Conservation (phyloP, 2,888 invertebrate genomes). For the Tetragonula carbonaria region DNA sequence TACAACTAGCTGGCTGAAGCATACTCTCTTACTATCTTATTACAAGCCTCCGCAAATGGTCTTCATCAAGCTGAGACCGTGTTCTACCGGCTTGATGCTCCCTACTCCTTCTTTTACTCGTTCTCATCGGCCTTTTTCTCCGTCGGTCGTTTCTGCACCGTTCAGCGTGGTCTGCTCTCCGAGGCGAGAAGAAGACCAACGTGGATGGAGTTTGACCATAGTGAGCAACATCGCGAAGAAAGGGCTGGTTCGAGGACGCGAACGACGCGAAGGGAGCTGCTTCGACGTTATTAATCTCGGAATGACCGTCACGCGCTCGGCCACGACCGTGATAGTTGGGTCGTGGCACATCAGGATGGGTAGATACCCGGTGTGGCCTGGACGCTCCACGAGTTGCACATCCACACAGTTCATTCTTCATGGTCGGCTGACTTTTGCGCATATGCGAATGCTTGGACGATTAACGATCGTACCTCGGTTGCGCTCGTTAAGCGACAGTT, state of each 20-base stretch:
- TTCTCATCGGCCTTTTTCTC: constrained; percentile 21
- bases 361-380: constrained; percentile 29
- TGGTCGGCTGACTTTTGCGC: constrained; percentile 64
- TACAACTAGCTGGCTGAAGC: constrained; percentile 39
- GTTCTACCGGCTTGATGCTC: constrained; percentile 51
- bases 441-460: constrained; percentile 63
- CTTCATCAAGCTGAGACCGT: constrained; percentile 72
- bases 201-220: constrained; percentile 36
- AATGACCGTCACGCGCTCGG: constrained; percentile 63
- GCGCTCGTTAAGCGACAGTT: constrained; percentile 72
- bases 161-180: neutral
- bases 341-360: constrained; percentile 55
- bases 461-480: constrained; percentile 67
- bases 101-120: neutral
- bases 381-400: constrained; percentile 37
- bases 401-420: constrained; percentile 68
- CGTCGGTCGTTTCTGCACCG: constrained; percentile 14
- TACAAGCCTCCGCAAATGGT: constrained; percentile 74
- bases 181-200: constrained; percentile 18
- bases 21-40: constrained; percentile 73
- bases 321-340: constrained; percentile 47
- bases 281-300: constrained; percentile 69
- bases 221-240: neutral
- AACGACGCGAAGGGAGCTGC: constrained; percentile 23
- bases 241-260: neutral